Evolutionary conservation across 2,797 vertebrate genomes (phyloP).

Genomic region (Linurgus olivaceus): DNA sequence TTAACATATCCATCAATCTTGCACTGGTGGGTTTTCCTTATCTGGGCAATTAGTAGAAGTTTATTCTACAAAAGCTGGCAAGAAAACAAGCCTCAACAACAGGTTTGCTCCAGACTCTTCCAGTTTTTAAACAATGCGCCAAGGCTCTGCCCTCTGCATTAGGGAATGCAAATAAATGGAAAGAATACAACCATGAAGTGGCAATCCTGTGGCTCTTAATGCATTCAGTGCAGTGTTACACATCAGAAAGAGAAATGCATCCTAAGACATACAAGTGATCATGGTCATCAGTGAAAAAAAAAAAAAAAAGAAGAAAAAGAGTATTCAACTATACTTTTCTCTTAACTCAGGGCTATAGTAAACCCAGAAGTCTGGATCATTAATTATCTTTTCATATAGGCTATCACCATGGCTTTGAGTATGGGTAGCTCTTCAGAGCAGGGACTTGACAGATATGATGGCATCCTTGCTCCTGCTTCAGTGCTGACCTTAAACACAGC

Average conservation of each 20-base stretch:
- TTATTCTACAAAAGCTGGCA: background rate
- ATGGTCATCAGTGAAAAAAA: background rate
- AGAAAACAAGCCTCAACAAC: background rate
- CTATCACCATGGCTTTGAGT: background rate
- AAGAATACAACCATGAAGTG: background rate
- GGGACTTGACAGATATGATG: background rate
- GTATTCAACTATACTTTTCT: background rate
- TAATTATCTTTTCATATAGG: background rate
- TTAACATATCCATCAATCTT: slow-evolving; percentile 33
- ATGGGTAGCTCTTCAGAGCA: background rate
- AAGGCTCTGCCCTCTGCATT: background rate
- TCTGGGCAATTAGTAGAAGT: background rate
- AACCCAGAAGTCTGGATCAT: background rate
- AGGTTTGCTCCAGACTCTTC: slow-evolving; percentile 3
- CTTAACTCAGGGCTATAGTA: background rate
- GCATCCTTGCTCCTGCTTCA: background rate
- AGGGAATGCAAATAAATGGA: background rate
- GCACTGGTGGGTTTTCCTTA: slow-evolving; percentile 12
- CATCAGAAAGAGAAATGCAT: background rate
- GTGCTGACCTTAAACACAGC: background rate
- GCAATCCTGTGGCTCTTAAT: background rate
- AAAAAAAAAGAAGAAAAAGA: background rate
- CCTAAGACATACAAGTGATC: background rate
- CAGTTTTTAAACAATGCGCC: slow-evolving; percentile 1
- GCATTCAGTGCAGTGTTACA: background rate